A percentile compares a stretch with the other conserved stretches of the same genome.
Evolutionary conservation across 2,888 invertebrate species (phyloP).

Genomic region (Exephanes ischioxanthus): DNA sequence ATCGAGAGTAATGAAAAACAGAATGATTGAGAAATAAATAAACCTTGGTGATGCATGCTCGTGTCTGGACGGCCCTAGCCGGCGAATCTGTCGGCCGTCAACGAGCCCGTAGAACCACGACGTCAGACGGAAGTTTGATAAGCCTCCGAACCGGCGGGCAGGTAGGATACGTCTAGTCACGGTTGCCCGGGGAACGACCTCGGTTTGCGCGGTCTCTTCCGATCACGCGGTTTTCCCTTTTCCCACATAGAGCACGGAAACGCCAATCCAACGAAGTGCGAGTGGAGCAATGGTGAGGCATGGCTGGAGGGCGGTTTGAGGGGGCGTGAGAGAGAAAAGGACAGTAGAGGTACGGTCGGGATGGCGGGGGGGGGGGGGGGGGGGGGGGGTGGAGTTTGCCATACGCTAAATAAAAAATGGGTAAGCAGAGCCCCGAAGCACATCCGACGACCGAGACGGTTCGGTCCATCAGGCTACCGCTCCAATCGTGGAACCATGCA

Average conservation of each 20-base stretch:
- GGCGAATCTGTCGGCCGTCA: neutral
- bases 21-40: conserved; percentile 23
- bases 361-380: neutral
- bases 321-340: neutral
- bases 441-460: neutral
- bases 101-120: neutral
- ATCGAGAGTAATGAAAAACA: conserved; percentile 36
- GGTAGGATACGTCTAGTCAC: neutral
- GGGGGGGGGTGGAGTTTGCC: neutral
- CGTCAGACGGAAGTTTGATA: conserved; percentile 23
- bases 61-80: conserved; percentile 62
- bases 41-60: conserved; percentile 51
- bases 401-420: conserved; percentile 10
- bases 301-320: neutral
- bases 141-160: neutral
- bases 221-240: conserved; percentile 11
- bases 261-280: neutral
- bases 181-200: conserved; percentile 45
- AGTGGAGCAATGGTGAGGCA: neutral
- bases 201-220: neutral
- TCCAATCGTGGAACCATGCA: neutral
- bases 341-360: neutral
- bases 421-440: neutral
- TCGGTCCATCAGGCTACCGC: neutral
- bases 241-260: conserved; percentile 31